Evolutionary conservation across 2,888 invertebrate species (phyloP).

Genomic region (Arctia plantaginis): DNA sequence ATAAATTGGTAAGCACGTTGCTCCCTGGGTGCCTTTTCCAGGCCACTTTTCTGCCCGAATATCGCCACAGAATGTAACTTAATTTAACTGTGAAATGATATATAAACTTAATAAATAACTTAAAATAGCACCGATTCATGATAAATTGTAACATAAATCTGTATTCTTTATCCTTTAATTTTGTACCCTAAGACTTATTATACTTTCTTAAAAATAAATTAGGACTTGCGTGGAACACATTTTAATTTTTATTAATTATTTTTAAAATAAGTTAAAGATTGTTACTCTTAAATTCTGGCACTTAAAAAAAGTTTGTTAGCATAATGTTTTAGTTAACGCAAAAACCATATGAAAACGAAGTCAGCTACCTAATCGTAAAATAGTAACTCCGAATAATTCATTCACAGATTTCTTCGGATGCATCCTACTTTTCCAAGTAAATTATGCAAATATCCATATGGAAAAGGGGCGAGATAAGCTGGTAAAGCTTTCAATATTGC

Average conservation of each 20-base stretch:
- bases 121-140: no score
- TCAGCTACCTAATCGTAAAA: slow-evolving; percentile 42
- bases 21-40: slow-evolving; percentile 28
- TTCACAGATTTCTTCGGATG: slow-evolving; percentile 63
- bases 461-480: slow-evolving; percentile 67
- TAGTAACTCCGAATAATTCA: slow-evolving; percentile 48
- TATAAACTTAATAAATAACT: slow-evolving; percentile 56
- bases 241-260: no score
- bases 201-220: no score
- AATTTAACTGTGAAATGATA: slow-evolving; percentile 59
- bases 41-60: slow-evolving; percentile 13
- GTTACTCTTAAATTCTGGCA: no score
- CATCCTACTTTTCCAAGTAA: slow-evolving; percentile 56
- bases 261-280: no score
- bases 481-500: slow-evolving; percentile 63
- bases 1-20: slow-evolving; percentile 32
- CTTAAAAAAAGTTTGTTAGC: slow-evolving; percentile 27
- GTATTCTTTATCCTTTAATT: no score
- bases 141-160: no score
- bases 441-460: slow-evolving; percentile 77
- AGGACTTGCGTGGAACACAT: no score
- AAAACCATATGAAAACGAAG: slow-evolving; percentile 64
- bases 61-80: slow-evolving; percentile 10
- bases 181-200: no score
- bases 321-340: slow-evolving; percentile 67